These are phyloP conservation scores for Periophthalmodon schlosseri DNA, from an alignment of 2,113 vertebrate species.

Conservation along the genomic window DNA sequence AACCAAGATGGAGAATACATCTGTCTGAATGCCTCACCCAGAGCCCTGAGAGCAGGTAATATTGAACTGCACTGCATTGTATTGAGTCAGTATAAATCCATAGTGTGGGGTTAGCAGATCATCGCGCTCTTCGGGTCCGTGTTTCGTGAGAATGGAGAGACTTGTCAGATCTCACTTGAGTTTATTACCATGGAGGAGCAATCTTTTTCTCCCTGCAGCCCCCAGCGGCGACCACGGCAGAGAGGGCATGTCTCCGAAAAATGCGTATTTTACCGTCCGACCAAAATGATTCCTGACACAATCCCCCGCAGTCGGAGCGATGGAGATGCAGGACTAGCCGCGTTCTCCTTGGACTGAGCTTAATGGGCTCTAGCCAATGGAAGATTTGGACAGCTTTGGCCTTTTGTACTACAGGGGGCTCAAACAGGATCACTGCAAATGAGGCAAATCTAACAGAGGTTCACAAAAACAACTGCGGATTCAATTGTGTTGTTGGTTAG, in stretches of 20 bases:
- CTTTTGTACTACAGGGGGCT: background rate
- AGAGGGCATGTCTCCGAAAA: background rate
- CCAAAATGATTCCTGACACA: slow-evolving; percentile 1
- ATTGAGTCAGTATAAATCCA: background rate
- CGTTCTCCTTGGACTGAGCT: background rate
- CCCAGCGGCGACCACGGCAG: background rate
- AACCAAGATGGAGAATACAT: background rate
- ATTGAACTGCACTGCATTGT: background rate
- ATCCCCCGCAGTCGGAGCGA: background rate
- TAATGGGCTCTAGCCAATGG: background rate
- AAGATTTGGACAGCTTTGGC: background rate
- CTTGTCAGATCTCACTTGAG: slow-evolving; percentile 3
- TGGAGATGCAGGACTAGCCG: background rate
- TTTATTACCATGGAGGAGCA: background rate
- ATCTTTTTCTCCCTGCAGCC: background rate
- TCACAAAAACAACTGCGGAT: background rate
- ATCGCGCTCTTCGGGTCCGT: background rate
- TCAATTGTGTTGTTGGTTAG: background rate
- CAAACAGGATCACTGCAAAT: background rate
- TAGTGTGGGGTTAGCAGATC: background rate
- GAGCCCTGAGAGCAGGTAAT: background rate
- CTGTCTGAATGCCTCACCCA: background rate
- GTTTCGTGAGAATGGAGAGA: background rate
- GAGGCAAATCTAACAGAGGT: background rate
- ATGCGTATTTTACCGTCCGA: background rate